A percentile compares a stretch with the other conserved stretches of the same genome.
Conservation (phyloP, 1,140 invertebrate genomes). For the Drosophila prosaltans region DNA sequence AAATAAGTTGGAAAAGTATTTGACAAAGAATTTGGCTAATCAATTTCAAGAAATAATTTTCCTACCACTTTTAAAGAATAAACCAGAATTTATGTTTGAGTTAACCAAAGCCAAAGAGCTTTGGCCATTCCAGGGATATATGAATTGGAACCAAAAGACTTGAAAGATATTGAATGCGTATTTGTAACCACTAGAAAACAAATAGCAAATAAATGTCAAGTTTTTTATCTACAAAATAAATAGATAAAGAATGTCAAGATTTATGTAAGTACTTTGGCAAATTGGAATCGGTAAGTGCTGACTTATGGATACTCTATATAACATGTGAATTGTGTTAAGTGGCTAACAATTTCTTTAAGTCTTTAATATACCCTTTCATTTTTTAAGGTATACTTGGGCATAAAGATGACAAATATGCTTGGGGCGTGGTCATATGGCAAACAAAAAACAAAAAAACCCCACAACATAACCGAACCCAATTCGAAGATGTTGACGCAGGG, state of each 20-base stretch:
- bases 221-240: neutral
- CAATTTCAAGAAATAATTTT: neutral
- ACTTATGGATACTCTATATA: neutral
- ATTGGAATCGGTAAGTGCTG: neutral
- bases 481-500: slow-evolving; percentile 29
- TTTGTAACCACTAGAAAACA: neutral
- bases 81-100: no score
- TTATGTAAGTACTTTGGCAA: slow-evolving; percentile 4
- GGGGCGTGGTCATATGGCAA: slow-evolving; percentile 14
- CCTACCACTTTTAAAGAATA: no score
- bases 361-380: neutral
- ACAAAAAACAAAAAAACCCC: neutral
- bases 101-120: no score
- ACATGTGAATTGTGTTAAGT: neutral
- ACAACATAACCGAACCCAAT: slow-evolving; percentile 7
- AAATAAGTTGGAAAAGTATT: no score
- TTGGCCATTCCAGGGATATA: no score
- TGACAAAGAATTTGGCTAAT: neutral
- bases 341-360: neutral
- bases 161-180: neutral
- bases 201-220: slow-evolving; percentile 2
- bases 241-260: slow-evolving; percentile 3
- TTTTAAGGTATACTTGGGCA: neutral
- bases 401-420: slow-evolving; percentile 60
- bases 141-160: neutral